Percentiles rank a stretch among this genome's conserved stretches.
These are phyloP conservation scores for Arctocebus calabarensis DNA, from an alignment of 2,797 vertebrate species.

Conservation along the genomic window DNA sequence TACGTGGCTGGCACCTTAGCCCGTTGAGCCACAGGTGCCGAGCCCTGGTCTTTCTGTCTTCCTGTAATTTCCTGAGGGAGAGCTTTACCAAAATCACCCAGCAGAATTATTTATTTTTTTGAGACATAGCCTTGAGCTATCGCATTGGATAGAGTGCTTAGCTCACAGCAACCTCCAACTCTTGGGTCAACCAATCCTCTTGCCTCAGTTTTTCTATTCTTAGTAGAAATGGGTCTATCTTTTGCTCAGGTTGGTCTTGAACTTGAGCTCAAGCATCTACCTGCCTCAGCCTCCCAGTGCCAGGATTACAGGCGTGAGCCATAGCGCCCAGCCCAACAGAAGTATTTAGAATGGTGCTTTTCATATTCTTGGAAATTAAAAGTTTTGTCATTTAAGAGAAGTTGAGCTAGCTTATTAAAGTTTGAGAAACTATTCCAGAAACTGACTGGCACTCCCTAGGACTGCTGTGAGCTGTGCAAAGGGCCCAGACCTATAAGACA, in stretches of 20 bases:
- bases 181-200: too few relatives aligned
- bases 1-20: too few relatives aligned
- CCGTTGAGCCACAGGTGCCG: too few relatives aligned
- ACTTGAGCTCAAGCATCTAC: too few relatives aligned
- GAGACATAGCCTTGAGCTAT: too few relatives aligned
- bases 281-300: too few relatives aligned
- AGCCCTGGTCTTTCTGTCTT: not conserved
- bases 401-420: not conserved
- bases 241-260: too few relatives aligned
- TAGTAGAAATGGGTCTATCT: too few relatives aligned
- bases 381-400: not conserved
- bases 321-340: not conserved
- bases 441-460: not conserved
- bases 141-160: too few relatives aligned
- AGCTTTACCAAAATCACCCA: not conserved
- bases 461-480: not conserved
- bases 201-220: too few relatives aligned
- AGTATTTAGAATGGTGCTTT: slow-evolving; percentile 4
- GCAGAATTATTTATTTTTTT: not conserved
- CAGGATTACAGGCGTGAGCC: too few relatives aligned
- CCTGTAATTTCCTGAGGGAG: not conserved
- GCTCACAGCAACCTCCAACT: too few relatives aligned
- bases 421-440: not conserved
- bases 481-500: not conserved
- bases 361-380: not conserved